Evolutionary conservation across 92 coral and sea anemone genomes (phyloP), one percentile per base, ranked within the genome.

Genomic region (Heliopora coerulea): DNA sequence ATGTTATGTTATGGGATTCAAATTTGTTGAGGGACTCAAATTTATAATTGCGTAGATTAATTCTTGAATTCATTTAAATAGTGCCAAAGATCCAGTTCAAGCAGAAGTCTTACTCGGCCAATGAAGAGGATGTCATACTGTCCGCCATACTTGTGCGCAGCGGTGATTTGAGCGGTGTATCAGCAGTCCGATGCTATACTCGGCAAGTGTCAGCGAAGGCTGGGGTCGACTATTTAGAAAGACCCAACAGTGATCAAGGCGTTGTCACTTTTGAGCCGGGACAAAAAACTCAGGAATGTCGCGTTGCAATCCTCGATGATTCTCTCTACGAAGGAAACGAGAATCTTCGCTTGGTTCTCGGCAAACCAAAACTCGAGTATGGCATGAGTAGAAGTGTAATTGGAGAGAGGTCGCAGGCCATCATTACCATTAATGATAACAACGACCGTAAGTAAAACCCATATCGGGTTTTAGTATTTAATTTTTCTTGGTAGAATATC

Each of bases 31-130:
- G n/a, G n/a, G n/a, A n/a, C n/a, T n/a, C n/a, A n/a, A n/a, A n/a
- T n/a, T n/a, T n/a, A n/a, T n/a, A n/a, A n/a, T n/a, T n/a, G n/a
- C n/a, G n/a, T n/a, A n/a, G n/a, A n/a, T n/a, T n/a, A n/a, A n/a
- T n/a, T n/a, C n/a, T 37, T 37, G 11, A 37, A 4, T 37, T 37
- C 6, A 37, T 28, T 28, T 59, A 49, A 66, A 26, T 72, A 91
- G 97, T 87, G 46, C 97, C 98, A 44, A 80, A 59, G 25, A 83
- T 89, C 15, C 91, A 89, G 83, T 93, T 93, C 73, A 86, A 81
- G 39, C 32, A 84, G 48, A 44, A 74, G 33, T 49, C 79, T 27
- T 50, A 85, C 46, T 69, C 70, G 7, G 54, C 82, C 77, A 70
- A 73, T 41, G 98, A 93, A 80, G 79, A 76, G 27, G 52, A 66